A percentile compares a stretch with the other conserved stretches of the same genome.
Conservation (phyloP, 1,140 invertebrate species). For the Atta texana region DNA sequence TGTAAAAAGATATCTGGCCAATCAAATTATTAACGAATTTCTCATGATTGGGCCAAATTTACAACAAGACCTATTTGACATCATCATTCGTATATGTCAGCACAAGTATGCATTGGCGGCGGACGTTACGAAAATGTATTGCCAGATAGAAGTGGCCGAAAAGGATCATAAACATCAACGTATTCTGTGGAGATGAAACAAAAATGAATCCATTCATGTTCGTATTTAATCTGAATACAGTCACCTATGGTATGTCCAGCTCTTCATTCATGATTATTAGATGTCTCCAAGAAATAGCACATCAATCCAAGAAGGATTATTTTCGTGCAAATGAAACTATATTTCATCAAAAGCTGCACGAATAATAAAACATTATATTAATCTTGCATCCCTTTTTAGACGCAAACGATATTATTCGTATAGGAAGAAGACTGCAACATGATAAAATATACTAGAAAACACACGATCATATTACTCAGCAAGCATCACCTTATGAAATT, state of each 20-base stretch:
- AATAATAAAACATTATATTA: neutral
- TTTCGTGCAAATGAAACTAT: fast-evolving
- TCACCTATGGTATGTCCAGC: slow-evolving; percentile 15
- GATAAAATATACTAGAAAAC: neutral
- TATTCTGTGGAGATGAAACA: neutral
- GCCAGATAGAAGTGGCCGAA: neutral
- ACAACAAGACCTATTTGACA: neutral
- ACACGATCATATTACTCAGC: neutral
- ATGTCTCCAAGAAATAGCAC: neutral
- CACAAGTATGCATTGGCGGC: neutral
- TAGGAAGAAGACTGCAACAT: neutral
- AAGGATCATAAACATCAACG: neutral
- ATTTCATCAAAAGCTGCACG: neutral
- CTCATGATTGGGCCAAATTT: neutral
- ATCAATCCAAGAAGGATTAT: neutral
- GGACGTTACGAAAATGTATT: neutral
- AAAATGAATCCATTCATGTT: neutral
- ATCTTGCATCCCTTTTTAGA: neutral
- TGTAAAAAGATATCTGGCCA: neutral
- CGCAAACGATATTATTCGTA: neutral
- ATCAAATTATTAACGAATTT: neutral
- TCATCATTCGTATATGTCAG: neutral
- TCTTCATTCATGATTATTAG: slow-evolving; percentile 1
- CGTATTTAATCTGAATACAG: neutral
- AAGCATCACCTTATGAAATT: slow-evolving; percentile 13